Evolutionary conservation across 2,113 vertebrate species (phyloP), one percentile per base, ranked within the genome.

Genomic region (Stigmatopora nigra): DNA sequence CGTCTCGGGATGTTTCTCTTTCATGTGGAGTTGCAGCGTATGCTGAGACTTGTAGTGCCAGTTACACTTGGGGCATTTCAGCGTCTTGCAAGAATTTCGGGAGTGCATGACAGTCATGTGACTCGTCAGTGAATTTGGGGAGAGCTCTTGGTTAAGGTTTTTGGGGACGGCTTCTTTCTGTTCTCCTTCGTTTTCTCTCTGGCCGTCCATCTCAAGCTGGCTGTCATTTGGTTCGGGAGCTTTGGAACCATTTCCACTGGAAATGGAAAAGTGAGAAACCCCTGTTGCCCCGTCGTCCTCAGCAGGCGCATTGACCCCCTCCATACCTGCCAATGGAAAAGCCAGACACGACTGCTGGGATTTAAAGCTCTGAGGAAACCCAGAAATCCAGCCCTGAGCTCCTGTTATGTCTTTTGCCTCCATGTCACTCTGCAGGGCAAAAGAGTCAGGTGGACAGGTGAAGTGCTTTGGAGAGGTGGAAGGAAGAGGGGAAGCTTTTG

Each of bases 31-130:
- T 89, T 99, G 96, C 75, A 99, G 90, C 4, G 97, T 99, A 88
- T 99, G 97, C 91, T 99, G 97, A 90, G 98, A 99, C 90, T 99
- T 99, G 76, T 99, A 99, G 91, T 99, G 97, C 97, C 97, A 99
- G 91, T 99, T 99, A 86, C 97, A 99, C 91, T 99, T 98, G 86
- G 97, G 97, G 88, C 97, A 99, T 93, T 99, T 99, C 79, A 99
- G 93, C 1, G 97, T 99, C 91, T 99, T 99, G 79, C 97, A 99
- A 13, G 97, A 99, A 89, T 99, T 99, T 62, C 96, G 94, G 61
- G 97, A 98, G 91, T 99, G 97, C 92, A 97, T 94, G 92, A 96
- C 93, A 86, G 95, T 95, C 93, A 98, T 94, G 90, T 99, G 96
- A 84, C 94, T 92, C 0, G 93, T 94, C 78, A 97, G 92, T 1